A percentile compares a stretch with the other conserved stretches of the same genome.
Evolutionary conservation across 2,888 invertebrate genomes (phyloP).

Genomic region (Adelognathus sp.): DNA sequence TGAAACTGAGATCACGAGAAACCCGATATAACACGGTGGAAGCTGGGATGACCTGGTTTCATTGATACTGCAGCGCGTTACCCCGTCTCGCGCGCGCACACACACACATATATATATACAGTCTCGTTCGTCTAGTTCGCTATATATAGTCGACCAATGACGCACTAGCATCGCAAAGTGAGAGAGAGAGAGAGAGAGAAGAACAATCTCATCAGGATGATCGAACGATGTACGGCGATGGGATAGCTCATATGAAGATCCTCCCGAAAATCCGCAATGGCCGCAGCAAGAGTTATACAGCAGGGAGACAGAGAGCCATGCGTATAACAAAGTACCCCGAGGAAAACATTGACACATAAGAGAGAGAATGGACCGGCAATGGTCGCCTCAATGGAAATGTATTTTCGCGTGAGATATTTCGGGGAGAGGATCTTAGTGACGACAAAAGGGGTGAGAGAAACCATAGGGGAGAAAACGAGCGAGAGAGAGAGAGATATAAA

Average conservation of each 20-base stretch:
- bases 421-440: slow-evolving; percentile 16
- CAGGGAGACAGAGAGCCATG: not conserved
- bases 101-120: not conserved
- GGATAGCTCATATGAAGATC: not conserved
- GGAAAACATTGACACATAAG: not conserved
- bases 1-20: slow-evolving; percentile 31
- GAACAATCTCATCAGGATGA: not conserved
- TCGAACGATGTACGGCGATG: not conserved
- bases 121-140: not conserved
- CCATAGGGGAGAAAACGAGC: slow-evolving; percentile 21
- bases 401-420: slow-evolving; percentile 6
- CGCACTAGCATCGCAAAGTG: not conserved
- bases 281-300: not conserved
- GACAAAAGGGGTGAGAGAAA: slow-evolving; percentile 4
- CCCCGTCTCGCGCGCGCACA: slow-evolving; percentile 10
- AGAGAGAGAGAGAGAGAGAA: too few relatives aligned
- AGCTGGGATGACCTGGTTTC: slow-evolving; percentile 47
- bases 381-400: slow-evolving; percentile 1
- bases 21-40: not conserved
- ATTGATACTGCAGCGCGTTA: slow-evolving; percentile 37
- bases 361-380: not conserved
- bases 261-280: not conserved
- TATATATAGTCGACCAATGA: not conserved
- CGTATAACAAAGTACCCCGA: not conserved
- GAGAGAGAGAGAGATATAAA: slow-evolving; percentile 43